Base-by-base conservation (phyloP, 2,113 vertebrate species). In the Mustela nigripes region DNA sequence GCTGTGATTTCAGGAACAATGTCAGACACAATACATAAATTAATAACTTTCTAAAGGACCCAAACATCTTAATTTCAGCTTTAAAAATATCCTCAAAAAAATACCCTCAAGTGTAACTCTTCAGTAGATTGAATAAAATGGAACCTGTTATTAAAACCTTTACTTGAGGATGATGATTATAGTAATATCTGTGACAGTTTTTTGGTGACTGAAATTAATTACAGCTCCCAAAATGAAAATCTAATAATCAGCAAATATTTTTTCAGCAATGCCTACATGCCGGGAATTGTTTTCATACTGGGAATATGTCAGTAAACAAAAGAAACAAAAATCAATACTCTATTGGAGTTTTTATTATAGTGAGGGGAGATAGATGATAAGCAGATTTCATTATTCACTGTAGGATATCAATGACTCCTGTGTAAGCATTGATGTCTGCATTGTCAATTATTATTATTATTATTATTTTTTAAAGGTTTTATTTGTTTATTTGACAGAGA, bases 171-270 rank as follows among this genome's bases (percentile, higher is more conserved):
- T 82, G 21, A 33, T 92, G 83, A 28, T 86, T 60, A 6, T 58
- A 88, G 62, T 92, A 80, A n/a, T 92, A 76, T 76, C 50, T 82
- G 16, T 96, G 82, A n/a, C 82, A 92, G 19, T 9, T 94, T 97
- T 94, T 91, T 62, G 65, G 31, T 97, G 50, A 94, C 58, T 94
- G 60, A 95, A 92, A 85, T 92, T 78, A 97, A 67, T 45, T 86
- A 0, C 93, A 82, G 22, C 19, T 89, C 33, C 21, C n/a, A 94
- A 63, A 94, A 78, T 89, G 76, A 88, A 90, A 97, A 88, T 84
- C 39, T 81, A 84, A 76, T 93, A 74, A 91, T 97, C 82, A 90
- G 48, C 65, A 95, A 80, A 69, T 95, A 92, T 78, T 95, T 94
- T 56, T 71, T 91, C 63, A 89, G 84, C 76, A 93, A 71, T 86